These are phyloP conservation scores for Bembecia ichneumoniformis DNA, from an alignment of 2,888 invertebrate species.

Conservation along the genomic window DNA sequence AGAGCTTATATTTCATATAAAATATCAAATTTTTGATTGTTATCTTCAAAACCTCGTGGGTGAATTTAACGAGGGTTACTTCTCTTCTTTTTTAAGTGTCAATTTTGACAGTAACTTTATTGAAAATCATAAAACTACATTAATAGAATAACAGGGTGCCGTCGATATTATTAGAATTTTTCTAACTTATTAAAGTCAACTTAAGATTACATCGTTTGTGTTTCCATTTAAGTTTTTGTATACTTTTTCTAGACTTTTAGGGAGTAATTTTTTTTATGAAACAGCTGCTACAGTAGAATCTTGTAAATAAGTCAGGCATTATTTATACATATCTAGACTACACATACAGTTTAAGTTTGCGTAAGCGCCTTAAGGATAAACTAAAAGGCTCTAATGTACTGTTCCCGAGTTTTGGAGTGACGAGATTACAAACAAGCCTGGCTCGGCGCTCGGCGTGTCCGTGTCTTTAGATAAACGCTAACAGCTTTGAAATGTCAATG, in stretches of 20 bases:
- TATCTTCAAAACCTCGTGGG: slow-evolving; percentile 17
- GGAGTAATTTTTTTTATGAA: no score
- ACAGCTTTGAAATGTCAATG: slow-evolving; percentile 26
- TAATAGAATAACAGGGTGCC: no score
- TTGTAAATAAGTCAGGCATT: no score
- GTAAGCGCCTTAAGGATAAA: slow-evolving; percentile 6
- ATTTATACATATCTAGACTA: background rate
- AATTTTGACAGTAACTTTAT: no score
- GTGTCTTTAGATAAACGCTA: slow-evolving; percentile 41
- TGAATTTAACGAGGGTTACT: background rate
- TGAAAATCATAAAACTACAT: no score
- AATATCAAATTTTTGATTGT: slow-evolving; percentile 39
- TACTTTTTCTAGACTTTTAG: no score
- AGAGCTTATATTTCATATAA: slow-evolving; percentile 16
- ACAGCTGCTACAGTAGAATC: no score
- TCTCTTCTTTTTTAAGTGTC: no score
- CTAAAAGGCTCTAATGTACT: slow-evolving; percentile 33
- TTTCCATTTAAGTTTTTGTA: no score
- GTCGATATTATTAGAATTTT: no score
- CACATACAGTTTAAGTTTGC: slow-evolving; percentile 1
- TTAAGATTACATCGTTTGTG: no score
- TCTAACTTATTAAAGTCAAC: no score
- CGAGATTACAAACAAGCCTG: slow-evolving; percentile 36
- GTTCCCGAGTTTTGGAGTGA: slow-evolving; percentile 26
- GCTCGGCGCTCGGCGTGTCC: slow-evolving; percentile 25